Evolutionary conservation across 92 coral and sea anemone genomes (phyloP), one percentile per base, ranked within the genome.

Genomic region (Zoanthus sociatus): DNA sequence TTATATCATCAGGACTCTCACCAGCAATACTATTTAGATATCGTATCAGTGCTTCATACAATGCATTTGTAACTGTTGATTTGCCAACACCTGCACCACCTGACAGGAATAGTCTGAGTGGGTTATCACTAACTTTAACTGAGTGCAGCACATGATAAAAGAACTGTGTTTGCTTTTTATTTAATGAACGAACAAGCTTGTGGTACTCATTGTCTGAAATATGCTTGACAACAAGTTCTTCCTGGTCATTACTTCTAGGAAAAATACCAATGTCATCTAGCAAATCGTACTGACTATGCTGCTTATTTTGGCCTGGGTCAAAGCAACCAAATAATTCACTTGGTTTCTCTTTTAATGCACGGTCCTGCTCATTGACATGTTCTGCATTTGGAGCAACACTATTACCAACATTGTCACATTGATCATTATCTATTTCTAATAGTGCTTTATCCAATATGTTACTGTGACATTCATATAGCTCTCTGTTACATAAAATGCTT

Each of bases 1-100:
- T 85, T 6, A 93, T 9, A 1, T 93, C 90, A 83, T 93, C 94
- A 5, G 92, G 88, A 63, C 84, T 86, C 54, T 83, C 92, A 86
- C 94, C 92, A 47, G 88, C 16, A 3, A 33, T 48, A 75, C 92
- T 81, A 75, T 87, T 87, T 1, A 91, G 46, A 21, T 91, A 93
- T 71, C 82, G 82, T 1, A 91, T 58, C 10, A 92, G 89, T 45
- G 96, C 93, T 31, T 90, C 78, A 58, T 84, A 90, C 10, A 90
- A 55, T 32, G 90, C 81, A 69, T 90, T 90, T 33, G 90, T 90
- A 8, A 90, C 82, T 11, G 60, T 51, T 71, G 86, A 50, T 76
- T 90, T 90, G 6, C 92, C 92, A 21, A 90, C 92, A 14, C 92
- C 92, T 67, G 92, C 92, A 64, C 92, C 90, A 16, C 92, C 90